Evolutionary conservation across 2,113 vertebrate genomes (phyloP).

Genomic region (Canis aureus): DNA sequence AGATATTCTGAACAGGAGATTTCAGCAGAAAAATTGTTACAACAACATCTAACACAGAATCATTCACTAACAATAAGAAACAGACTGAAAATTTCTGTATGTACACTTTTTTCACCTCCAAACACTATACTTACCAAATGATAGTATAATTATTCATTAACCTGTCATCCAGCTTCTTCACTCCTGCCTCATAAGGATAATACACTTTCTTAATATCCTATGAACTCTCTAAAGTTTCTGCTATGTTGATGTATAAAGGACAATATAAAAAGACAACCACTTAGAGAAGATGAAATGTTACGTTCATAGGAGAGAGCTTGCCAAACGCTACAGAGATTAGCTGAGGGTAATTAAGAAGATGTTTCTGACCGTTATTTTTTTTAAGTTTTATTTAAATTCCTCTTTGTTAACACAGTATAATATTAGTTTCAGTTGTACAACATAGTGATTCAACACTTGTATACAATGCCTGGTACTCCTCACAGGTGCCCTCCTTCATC

Average conservation of each 20-base stretch:
- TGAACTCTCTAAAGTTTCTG: not conserved
- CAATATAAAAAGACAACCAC: not conserved
- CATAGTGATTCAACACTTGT: no score
- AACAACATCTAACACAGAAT: not conserved
- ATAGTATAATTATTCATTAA: not conserved
- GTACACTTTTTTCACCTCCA: constrained; percentile 10
- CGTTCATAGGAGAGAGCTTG: not conserved
- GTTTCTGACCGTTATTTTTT: not conserved
- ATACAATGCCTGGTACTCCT: no score
- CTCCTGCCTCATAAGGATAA: not conserved
- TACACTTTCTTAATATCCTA: not conserved
- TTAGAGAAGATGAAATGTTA: not conserved
- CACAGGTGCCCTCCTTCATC: no score
- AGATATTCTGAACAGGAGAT: constrained; percentile 89
- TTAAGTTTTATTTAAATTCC: no score
- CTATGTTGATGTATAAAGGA: not conserved
- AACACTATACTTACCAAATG: constrained; percentile 18
- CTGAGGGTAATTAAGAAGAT: not conserved
- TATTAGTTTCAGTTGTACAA: no score
- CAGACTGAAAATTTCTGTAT: not conserved
- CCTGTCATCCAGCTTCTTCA: not conserved
- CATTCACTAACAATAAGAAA: not conserved
- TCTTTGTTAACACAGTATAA: no score
- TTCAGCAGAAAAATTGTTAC: not conserved
- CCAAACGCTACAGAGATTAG: not conserved